Percentiles rank a stretch among this genome's conserved stretches.
These are phyloP conservation scores for Stichodactyla helianthus DNA, from an alignment of 64 coral and sea anemone species.

Conservation along the genomic window DNA sequence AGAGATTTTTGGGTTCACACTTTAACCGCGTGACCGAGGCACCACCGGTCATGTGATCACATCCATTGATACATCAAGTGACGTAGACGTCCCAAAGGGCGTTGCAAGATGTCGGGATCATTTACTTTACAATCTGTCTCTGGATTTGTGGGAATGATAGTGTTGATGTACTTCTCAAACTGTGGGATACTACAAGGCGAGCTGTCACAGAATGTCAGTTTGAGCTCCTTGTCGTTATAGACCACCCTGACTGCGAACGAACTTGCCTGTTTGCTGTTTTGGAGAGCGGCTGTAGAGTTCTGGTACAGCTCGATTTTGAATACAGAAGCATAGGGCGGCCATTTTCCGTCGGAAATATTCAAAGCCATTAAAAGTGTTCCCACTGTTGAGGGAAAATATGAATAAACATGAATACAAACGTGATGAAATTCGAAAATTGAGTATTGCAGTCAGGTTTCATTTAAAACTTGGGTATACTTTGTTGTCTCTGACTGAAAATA, in stretches of 20 bases:
- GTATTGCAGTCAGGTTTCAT: no score
- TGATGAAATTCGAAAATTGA: not conserved
- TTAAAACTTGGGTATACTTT: no score
- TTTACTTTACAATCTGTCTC: conserved; percentile 50
- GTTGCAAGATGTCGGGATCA: not conserved
- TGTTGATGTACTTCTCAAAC: conserved; percentile 56
- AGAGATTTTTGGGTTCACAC: no score
- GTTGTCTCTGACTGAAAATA: no score
- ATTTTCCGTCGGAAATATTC: conserved; percentile 63
- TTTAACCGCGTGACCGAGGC: not conserved
- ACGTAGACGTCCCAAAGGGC: not conserved
- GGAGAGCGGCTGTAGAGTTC: not conserved
- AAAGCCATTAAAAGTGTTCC: conserved; percentile 51
- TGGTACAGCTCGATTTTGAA: conserved; percentile 75
- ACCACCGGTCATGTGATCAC: not conserved
- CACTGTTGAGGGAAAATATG: not conserved
- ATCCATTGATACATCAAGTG: not conserved
- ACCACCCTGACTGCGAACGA: conserved; percentile 56
- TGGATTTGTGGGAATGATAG: conserved; percentile 38
- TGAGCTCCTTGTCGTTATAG: conserved; percentile 62
- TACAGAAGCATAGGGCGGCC: conserved; percentile 73
- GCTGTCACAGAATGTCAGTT: conserved; percentile 50
- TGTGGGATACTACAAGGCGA: conserved; percentile 56
- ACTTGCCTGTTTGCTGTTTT: not conserved
- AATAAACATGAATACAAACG: not conserved